Evolutionary conservation across 1,140 invertebrate genomes (phyloP).

Genomic region (Holotrichia oblita): DNA sequence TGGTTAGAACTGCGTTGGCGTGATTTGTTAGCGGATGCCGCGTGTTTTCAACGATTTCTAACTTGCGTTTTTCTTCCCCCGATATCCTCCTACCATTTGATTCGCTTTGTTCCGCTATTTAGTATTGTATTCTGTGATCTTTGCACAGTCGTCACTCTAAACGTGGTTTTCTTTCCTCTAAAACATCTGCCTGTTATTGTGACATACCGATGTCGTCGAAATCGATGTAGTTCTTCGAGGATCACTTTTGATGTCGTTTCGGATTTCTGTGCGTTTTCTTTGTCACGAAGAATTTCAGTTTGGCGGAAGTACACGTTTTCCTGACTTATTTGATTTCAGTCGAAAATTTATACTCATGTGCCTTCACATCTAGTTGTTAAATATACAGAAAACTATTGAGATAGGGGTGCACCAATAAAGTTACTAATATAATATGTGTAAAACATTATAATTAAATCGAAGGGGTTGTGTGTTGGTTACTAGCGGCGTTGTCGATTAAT

Average conservation of each 20-base stretch:
- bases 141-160: not conserved
- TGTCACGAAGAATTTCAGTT: not conserved
- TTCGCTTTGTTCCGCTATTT: not conserved
- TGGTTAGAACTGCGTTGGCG: conserved; percentile 11
- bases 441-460: too few species aligned
- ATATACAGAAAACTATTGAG: not conserved
- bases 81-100: not conserved
- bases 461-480: too few species aligned
- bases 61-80: not conserved
- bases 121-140: not conserved
- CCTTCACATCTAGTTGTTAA: not conserved
- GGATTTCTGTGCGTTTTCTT: not conserved
- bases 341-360: not conserved
- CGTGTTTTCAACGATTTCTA: not conserved
- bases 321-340: conserved; percentile 7
- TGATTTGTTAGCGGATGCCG: not conserved
- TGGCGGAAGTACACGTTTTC: not conserved
- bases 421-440: too few species aligned
- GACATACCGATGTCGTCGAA: not conserved
- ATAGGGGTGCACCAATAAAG: too few species aligned
- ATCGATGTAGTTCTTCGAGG: not conserved
- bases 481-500: too few species aligned
- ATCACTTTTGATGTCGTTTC: not conserved
- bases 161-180: not conserved
- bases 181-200: not conserved